Base-by-base conservation (phyloP, 2,888 invertebrate species). In the Toxonevra muliebris region DNA sequence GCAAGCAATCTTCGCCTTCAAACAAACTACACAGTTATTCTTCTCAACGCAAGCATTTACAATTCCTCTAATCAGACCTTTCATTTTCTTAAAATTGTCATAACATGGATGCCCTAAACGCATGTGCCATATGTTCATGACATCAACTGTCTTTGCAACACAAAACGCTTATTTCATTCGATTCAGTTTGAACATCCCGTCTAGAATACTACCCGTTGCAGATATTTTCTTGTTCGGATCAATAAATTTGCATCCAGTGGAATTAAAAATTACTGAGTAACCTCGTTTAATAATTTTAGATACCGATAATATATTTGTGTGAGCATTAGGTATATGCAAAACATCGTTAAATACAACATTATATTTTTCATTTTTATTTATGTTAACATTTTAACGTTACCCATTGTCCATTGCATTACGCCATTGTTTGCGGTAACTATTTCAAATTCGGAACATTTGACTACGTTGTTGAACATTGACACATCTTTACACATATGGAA, bases 391-490 rank as follows among this genome's bases (percentile, higher is more conserved):
- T 60, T 20, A 19, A 48, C 48, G 30, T 45, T 48, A 45, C 45
- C 48, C n/a, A 19, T 48, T 30, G 45, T 19, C 48, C 48, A 19
- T 19, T 20, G 19, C 60, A 60, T 60, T 45, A 30, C 17, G 45
- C 48, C 45, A 19, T 60, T 60, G 48, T 60, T 60, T 60, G 60
- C 48, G 13, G n/a, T n/a, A n/a, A n/a, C n/a, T n/a, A n/a, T n/a
- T n/a, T n/a, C n/a, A n/a, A n/a, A n/a, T n/a, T n/a, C n/a, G n/a
- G n/a, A n/a, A n/a, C n/a, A n/a, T n/a, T n/a, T n/a, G n/a, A n/a
- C n/a, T n/a, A n/a, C n/a, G n/a, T n/a, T n/a, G n/a, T n/a, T n/a
- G n/a, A n/a, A n/a, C n/a, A n/a, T n/a, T n/a, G n/a, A n/a, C n/a
- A n/a, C n/a, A n/a, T n/a, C n/a, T n/a, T n/a, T n/a, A n/a, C n/a